These are phyloP conservation scores for Scatophagus argus DNA, from an alignment of 2,113 vertebrate genomes.

Conservation along the genomic window DNA sequence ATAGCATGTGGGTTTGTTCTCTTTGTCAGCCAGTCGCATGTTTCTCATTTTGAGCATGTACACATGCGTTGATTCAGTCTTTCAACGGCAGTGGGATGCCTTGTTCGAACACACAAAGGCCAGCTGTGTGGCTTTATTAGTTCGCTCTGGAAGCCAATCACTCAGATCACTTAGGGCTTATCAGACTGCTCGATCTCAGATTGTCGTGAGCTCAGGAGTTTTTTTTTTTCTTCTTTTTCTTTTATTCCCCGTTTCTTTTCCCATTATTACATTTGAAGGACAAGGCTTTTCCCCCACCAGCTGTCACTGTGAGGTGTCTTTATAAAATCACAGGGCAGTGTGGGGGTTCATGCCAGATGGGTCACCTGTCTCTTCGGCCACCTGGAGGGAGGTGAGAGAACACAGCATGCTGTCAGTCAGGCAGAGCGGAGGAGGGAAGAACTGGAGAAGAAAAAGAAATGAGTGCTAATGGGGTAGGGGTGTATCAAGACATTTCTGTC, in stretches of 20 bases:
- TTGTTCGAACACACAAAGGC: slow-evolving; percentile 39
- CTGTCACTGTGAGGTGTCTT: slow-evolving; percentile 46
- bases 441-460: not conserved
- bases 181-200: slow-evolving; percentile 10
- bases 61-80: slow-evolving; percentile 48
- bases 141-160: slow-evolving; percentile 49
- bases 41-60: slow-evolving; percentile 32
- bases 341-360: slow-evolving; percentile 22
- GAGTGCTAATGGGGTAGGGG: not conserved
- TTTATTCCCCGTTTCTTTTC: slow-evolving; percentile 24
- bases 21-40: slow-evolving; percentile 36
- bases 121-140: slow-evolving; percentile 64
- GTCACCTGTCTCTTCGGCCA: slow-evolving; percentile 62
- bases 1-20: slow-evolving; percentile 29
- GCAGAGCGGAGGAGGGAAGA: slow-evolving; percentile 10
- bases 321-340: slow-evolving; percentile 48
- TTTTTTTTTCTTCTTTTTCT: not conserved
- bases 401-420: slow-evolving; percentile 67
- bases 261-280: slow-evolving; percentile 40
- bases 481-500: slow-evolving; percentile 31
- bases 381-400: slow-evolving; percentile 58
- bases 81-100: slow-evolving; percentile 29
- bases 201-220: not conserved
- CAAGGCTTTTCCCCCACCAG: not conserved
- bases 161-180: slow-evolving; percentile 19